These are phyloP conservation scores for Amphiura filiformis DNA, from an alignment of 35 echinoderm and acorn worm genomes.

Conservation along the genomic window DNA sequence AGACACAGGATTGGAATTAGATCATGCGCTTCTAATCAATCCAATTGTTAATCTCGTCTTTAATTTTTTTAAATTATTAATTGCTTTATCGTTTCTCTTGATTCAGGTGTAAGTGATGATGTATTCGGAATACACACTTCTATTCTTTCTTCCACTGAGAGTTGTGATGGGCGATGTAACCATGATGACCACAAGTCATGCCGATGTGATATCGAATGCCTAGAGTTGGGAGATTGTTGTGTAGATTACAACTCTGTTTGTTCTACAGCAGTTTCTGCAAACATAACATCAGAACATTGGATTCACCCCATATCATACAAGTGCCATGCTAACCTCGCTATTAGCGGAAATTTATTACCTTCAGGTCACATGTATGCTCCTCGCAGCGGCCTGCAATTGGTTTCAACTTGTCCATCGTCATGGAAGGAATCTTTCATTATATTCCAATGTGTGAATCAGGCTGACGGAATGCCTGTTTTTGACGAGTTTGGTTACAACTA, in stretches of 20 bases:
- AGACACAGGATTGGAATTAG: no score
- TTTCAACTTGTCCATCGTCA: neutral
- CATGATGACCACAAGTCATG: neutral
- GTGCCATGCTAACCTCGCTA: neutral
- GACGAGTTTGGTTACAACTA: neutral
- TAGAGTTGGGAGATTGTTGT: neutral
- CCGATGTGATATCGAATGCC: neutral
- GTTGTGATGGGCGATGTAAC: neutral
- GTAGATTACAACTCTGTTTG: neutral
- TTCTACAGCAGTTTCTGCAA: neutral
- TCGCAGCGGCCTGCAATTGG: neutral
- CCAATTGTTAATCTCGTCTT: no score
- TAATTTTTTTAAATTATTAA: no score
- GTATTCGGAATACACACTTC: no score
- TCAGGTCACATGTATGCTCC: no score
- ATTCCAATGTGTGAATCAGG: neutral
- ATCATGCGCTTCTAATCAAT: no score
- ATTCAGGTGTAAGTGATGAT: no score
- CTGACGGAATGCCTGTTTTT: neutral
- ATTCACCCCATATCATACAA: neutral
- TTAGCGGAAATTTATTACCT: no score
- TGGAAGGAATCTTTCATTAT: neutral
- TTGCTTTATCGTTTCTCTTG: no score
- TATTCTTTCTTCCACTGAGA: no score
- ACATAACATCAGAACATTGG: neutral